A percentile compares a stretch with the other conserved stretches of the same genome.
phyloP scores from a whole-genome alignment of 2,797 vertebrate genomes.

The Gymnodraco acuticeps region DNA sequence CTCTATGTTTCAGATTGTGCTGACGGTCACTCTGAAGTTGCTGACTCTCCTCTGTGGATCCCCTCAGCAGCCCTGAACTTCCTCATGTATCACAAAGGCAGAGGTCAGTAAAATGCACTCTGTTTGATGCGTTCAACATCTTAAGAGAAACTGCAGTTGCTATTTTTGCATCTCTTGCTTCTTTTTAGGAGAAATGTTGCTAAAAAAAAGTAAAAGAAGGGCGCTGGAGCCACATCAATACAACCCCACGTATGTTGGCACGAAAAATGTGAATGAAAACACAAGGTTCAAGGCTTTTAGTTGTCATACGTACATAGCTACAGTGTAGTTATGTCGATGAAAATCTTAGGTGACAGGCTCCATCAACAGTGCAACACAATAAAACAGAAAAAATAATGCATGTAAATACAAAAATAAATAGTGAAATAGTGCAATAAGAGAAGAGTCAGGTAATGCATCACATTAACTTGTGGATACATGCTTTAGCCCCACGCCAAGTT shows the following conservation, averaged over 20 bases:
- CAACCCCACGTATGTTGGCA: not conserved
- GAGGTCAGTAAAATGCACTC: conserved; percentile 42
- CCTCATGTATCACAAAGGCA: conserved; percentile 1
- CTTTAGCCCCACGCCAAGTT: not conserved
- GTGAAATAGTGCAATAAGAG: no score
- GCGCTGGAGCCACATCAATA: not conserved
- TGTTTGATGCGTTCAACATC: not conserved
- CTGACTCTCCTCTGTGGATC: conserved; percentile 33
- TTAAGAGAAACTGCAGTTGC: not conserved
- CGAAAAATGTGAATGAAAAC: not conserved
- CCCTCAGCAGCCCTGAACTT: not conserved
- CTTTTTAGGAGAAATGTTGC: no score
- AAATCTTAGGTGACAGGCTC: no score
- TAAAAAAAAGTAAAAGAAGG: no score
- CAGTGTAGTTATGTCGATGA: no score
- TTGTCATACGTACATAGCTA: no score
- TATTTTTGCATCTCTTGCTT: not conserved
- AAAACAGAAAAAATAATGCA: no score
- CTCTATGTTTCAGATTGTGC: conserved; percentile 38
- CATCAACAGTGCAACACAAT: no score
- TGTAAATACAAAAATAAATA: no score
- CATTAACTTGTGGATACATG: not conserved
- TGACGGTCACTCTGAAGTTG: conserved; percentile 30
- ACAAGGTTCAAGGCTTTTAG: no score
- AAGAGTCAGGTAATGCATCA: not conserved